Evolutionary conservation across 2,888 invertebrate species (phyloP).

Genomic region (Thysanoteuthis rhombus): DNA sequence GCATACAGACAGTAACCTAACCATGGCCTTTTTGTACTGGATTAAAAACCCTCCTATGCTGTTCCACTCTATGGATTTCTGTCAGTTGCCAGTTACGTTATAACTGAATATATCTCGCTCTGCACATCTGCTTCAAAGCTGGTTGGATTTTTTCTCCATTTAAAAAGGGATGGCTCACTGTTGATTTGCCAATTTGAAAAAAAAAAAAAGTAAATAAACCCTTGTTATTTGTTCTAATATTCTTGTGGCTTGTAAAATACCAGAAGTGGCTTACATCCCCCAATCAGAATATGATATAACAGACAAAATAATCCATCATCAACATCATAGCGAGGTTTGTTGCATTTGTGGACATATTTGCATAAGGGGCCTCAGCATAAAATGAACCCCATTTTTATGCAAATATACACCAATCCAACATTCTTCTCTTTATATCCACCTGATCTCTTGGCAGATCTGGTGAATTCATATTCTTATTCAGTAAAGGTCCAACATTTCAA

Average conservation of each 20-base stretch:
- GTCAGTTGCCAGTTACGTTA: background rate
- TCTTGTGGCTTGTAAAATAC: background rate
- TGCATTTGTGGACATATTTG: conserved; percentile 30
- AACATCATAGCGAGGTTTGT: conserved; percentile 18
- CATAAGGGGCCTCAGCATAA: conserved; percentile 23
- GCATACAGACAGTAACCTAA: conserved; percentile 35
- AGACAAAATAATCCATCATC: background rate
- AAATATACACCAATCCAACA: conserved; percentile 30
- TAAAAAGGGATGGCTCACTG: background rate
- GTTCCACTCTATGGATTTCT: background rate
- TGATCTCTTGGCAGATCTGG: background rate
- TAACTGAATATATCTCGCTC: background rate
- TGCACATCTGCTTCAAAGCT: background rate
- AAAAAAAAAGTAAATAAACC: background rate
- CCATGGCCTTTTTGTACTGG: background rate
- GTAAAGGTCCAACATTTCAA: background rate
- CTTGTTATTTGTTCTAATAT: background rate
- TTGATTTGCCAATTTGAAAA: background rate
- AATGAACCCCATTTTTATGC: background rate
- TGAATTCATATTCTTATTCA: background rate
- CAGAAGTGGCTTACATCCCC: background rate
- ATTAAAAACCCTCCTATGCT: background rate
- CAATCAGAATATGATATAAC: background rate
- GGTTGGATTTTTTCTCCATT: background rate
- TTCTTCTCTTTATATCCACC: background rate